These are phyloP conservation scores for Drosophila sproati DNA, from an alignment of 1,140 invertebrate genomes.

Conservation along the genomic window DNA sequence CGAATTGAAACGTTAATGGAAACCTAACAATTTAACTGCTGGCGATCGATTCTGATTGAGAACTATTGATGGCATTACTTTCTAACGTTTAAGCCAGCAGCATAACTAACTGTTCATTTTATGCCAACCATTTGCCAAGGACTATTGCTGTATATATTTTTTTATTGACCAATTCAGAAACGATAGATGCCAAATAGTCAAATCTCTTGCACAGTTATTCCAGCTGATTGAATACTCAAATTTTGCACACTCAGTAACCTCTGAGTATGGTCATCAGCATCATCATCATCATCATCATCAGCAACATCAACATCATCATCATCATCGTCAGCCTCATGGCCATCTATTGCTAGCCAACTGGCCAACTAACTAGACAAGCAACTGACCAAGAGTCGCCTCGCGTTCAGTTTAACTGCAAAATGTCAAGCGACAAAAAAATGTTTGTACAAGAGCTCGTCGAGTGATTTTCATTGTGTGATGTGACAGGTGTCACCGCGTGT, in stretches of 20 bases:
- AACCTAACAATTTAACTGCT: not conserved
- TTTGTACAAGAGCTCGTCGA: conserved; percentile 51
- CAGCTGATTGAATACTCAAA: conserved; percentile 51
- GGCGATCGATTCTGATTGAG: not conserved
- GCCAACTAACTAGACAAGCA: conserved; percentile 44
- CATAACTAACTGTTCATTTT: conserved; percentile 12
- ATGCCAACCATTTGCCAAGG: not conserved
- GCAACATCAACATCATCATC: conserved; percentile 1
- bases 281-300: not conserved
- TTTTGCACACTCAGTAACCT: conserved; percentile 3
- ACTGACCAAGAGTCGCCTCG: conserved; percentile 42
- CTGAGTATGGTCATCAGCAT: conserved; percentile 12
- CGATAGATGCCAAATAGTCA: not conserved
- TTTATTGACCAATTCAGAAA: conserved; percentile 20
- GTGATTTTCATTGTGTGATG: conserved; percentile 81
- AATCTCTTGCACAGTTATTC: conserved; percentile 34
- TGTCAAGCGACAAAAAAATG: conserved; percentile 57
- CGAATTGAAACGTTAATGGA: too few species aligned
- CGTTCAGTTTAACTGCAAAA: conserved; percentile 4
- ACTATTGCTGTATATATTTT: conserved; percentile 5
- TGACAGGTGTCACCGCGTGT: conserved; percentile 73
- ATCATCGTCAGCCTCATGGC: conserved; percentile 9
- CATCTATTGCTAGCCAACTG: conserved; percentile 50
- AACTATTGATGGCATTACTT: conserved; percentile 1
- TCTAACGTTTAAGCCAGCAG: not conserved